Evolutionary conservation across 2,888 invertebrate species (phyloP).

Genomic region (Peribatodes rhomboidaria): DNA sequence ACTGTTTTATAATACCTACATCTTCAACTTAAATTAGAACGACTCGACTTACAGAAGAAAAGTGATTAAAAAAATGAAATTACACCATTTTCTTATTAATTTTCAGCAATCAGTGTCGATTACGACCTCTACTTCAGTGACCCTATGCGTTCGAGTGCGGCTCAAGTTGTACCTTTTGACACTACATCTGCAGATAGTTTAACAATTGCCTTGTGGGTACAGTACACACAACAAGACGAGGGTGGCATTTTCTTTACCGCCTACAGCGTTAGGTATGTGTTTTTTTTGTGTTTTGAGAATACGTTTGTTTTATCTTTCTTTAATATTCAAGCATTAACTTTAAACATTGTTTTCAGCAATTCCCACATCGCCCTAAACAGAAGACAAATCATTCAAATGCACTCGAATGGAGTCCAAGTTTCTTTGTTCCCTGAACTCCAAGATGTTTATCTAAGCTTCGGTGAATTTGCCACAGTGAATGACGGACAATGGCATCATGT

Average conservation of each 20-base stretch:
- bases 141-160: slow-evolving; percentile 95
- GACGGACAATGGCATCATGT: slow-evolving; percentile 99
- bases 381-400: slow-evolving; percentile 95
- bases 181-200: slow-evolving; percentile 92
- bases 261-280: slow-evolving; percentile 92
- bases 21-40: not conserved
- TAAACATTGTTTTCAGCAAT: slow-evolving; percentile 83
- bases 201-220: slow-evolving; percentile 98
- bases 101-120: slow-evolving; percentile 98
- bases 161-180: slow-evolving; percentile 96
- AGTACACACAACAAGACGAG: slow-evolving; percentile 96
- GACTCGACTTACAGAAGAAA: too few relatives aligned
- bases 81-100: slow-evolving; percentile 27
- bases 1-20: not conserved
- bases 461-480: slow-evolving; percentile 96
- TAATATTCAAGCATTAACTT: not conserved
- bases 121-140: slow-evolving; percentile 99
- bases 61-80: not conserved
- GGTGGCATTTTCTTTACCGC: slow-evolving; percentile 97
- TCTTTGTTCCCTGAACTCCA: slow-evolving; percentile 95
- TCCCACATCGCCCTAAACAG: slow-evolving; percentile 92
- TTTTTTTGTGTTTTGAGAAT: slow-evolving; percentile 4
- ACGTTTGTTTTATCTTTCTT: not conserved
- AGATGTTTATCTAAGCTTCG: slow-evolving; percentile 96
- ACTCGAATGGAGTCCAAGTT: slow-evolving; percentile 97